Evolutionary conservation across 2,113 vertebrate species (phyloP).

Genomic region (Nannobrachium achirus): DNA sequence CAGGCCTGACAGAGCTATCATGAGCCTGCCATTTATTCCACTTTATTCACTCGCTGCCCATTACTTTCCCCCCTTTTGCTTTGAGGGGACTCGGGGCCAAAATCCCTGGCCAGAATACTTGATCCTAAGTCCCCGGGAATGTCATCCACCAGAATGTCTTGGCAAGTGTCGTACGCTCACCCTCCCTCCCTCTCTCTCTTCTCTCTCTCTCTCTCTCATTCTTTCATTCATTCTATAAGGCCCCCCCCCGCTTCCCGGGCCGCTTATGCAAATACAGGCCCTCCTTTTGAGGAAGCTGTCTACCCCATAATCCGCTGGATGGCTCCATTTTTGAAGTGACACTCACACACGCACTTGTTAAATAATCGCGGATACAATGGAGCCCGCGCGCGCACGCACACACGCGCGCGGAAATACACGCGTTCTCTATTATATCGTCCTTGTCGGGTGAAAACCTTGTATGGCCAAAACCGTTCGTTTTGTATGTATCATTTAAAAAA

Average conservation of each 20-base stretch:
- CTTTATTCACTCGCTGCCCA: conserved; percentile 66
- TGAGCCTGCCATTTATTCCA: conserved; percentile 61
- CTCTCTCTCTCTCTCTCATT: conserved; percentile 17
- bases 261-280: conserved; percentile 72
- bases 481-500: no score
- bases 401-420: conserved; percentile 14
- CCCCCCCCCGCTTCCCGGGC: conserved; percentile 46
- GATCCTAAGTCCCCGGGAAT: conserved; percentile 60
- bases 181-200: conserved; percentile 20
- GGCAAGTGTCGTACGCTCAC: conserved; percentile 52
- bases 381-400: background rate
- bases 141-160: conserved; percentile 59
- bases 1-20: conserved; percentile 69
- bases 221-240: conserved; percentile 40
- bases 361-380: no score
- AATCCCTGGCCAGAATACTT: conserved; percentile 64
- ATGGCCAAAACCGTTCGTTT: no score
- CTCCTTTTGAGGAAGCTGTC: conserved; percentile 73
- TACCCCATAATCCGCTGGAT: conserved; percentile 75
- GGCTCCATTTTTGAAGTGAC: conserved; percentile 69
- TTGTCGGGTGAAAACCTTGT: no score
- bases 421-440: no score
- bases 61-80: conserved; percentile 75
- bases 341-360: conserved; percentile 28
- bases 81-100: conserved; percentile 60